Percentiles rank a stretch among this genome's conserved stretches.
Conservation (phyloP, 2,113 vertebrate species). For the Colossoma macropomum region DNA sequence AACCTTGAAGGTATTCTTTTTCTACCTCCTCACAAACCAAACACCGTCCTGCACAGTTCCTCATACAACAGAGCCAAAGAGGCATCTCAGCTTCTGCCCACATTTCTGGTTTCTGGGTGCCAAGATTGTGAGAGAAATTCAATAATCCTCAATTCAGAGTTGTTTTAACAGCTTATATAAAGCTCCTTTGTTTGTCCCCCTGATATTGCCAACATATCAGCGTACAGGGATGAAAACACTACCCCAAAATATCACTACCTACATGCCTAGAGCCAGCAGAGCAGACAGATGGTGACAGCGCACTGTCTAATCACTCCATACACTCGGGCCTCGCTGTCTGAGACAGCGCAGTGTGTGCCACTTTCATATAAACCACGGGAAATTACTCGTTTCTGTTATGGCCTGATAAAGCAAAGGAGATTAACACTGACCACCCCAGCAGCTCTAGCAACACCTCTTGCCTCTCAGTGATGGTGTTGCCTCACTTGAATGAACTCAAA, state of each 20-base stretch:
- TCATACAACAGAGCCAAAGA: neutral
- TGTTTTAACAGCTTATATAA: neutral
- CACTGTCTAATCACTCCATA: neutral
- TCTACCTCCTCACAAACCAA: neutral
- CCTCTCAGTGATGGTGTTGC: conserved; percentile 5
- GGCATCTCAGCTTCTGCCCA: neutral
- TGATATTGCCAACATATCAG: neutral
- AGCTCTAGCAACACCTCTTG: conserved; percentile 18
- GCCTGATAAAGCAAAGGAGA: conserved; percentile 57
- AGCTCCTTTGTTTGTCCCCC: neutral
- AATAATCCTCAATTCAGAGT: neutral
- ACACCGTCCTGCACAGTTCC: neutral
- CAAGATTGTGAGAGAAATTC: neutral
- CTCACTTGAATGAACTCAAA: neutral
- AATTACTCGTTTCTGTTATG: conserved; percentile 52
- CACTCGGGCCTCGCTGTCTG: neutral
- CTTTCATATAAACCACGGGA: conserved; percentile 41
- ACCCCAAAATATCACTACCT: neutral
- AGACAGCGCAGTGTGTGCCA: neutral
- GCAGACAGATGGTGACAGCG: neutral
- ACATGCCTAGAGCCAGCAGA: neutral
- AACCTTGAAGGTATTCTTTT: neutral
- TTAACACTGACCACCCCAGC: conserved; percentile 7
- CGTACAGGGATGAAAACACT: neutral
- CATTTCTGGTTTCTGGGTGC: neutral